phyloP scores from a whole-genome alignment of 2,113 vertebrate species.

The Numenius arquata region DNA sequence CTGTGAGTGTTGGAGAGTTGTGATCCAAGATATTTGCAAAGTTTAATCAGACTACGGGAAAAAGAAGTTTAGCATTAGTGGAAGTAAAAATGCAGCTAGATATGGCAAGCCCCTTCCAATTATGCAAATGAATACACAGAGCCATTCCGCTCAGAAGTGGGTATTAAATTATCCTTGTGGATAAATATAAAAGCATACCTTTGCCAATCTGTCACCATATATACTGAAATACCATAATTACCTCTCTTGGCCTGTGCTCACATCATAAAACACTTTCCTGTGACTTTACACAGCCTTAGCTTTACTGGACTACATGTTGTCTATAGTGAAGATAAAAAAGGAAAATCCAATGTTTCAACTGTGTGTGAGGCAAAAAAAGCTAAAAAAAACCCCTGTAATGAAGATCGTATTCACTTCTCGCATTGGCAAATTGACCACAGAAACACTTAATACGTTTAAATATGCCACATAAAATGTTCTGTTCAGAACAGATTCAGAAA shows the following conservation, averaged over 20 bases:
- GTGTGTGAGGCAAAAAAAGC: not conserved
- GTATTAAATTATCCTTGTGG: conserved; percentile 18
- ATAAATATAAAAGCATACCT: conserved; percentile 37
- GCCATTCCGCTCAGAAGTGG: not conserved
- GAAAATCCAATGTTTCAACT: not conserved
- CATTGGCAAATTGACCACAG: not conserved
- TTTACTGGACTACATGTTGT: not conserved
- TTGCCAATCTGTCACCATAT: conserved; percentile 27
- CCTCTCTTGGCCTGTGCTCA: not conserved
- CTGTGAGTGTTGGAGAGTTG: not conserved
- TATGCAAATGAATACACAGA: conserved; percentile 32
- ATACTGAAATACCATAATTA: conserved; percentile 18
- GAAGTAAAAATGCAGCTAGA: not conserved
- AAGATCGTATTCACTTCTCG: not conserved
- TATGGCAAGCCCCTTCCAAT: not conserved
- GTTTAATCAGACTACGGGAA: not conserved
- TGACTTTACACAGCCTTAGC: not conserved
- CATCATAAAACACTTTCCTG: not conserved
- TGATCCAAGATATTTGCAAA: not conserved
- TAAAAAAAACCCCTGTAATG: not conserved
- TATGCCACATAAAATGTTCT: not conserved
- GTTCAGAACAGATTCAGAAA: not conserved
- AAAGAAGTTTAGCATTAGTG: conserved; percentile 6
- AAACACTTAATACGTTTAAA: not conserved
- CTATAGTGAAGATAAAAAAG: not conserved